A percentile compares a stretch with the other conserved stretches of the same genome.
phyloP scores from a whole-genome alignment of 1,140 invertebrate genomes.

The Zaprionus gabonicus region DNA sequence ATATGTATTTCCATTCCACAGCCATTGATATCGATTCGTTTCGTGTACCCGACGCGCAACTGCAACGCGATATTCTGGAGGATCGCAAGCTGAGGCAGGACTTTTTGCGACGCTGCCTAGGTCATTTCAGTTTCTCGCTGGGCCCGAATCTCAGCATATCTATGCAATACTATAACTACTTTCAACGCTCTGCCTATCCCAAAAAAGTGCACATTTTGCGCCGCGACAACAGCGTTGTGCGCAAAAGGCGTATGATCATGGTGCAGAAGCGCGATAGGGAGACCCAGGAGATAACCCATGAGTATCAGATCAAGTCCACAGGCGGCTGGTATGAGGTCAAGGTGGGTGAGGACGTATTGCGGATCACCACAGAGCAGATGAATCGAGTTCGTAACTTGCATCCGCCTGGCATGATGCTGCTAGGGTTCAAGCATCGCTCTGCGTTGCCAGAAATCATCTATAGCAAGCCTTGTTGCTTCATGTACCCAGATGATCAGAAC shows the following conservation, averaged over 20 bases:
- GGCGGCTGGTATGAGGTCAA: conserved; percentile 69
- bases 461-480: conserved; percentile 72
- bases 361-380: conserved; percentile 61
- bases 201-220: conserved; percentile 68
- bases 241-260: conserved; percentile 59
- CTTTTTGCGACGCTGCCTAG: conserved; percentile 69
- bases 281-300: conserved; percentile 53
- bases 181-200: conserved; percentile 61
- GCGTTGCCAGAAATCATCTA: conserved; percentile 53
- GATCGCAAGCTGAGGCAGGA: conserved; percentile 77
- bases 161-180: conserved; percentile 77
- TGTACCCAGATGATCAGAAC: conserved; percentile 79
- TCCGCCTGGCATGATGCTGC: conserved; percentile 69
- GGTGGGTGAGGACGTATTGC: conserved; percentile 47
- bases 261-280: conserved; percentile 59
- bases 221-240: conserved; percentile 69
- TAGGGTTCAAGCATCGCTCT: conserved; percentile 79
- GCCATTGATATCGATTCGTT: conserved; percentile 73
- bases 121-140: conserved; percentile 69
- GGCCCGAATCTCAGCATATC: conserved; percentile 69
- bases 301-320: conserved; percentile 63
- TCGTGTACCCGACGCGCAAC: conserved; percentile 58
- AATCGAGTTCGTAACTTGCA: conserved; percentile 64
- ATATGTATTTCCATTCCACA: background rate
- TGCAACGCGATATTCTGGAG: conserved; percentile 69